Evolutionary conservation across 2,888 invertebrate genomes (phyloP).

Genomic region (Troglohyphantes excavatus): DNA sequence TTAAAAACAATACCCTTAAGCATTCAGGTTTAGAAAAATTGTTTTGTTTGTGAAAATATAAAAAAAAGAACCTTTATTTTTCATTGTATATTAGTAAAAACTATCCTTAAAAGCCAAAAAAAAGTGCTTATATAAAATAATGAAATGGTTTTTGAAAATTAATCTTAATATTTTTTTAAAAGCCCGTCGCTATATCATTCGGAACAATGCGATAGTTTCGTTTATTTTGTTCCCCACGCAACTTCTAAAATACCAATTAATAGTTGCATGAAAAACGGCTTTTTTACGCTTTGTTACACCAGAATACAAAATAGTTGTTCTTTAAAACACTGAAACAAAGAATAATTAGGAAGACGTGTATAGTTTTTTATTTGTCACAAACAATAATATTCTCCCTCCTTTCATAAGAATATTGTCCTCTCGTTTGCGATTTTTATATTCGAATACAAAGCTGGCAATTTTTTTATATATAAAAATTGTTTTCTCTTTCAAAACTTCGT

Average conservation of each 20-base stretch:
- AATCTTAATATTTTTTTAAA: neutral
- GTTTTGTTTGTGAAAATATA: neutral
- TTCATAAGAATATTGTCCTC: neutral
- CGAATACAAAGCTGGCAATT: neutral
- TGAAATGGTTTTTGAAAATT: neutral
- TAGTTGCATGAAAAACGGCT: neutral
- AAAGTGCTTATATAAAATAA: neutral
- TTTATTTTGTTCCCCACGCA: neutral
- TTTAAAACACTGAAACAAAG: slow-evolving; percentile 33
- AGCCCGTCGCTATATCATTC: neutral
- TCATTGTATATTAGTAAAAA: neutral
- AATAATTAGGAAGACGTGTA: neutral
- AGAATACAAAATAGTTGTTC: neutral
- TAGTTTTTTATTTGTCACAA: slow-evolving; percentile 17
- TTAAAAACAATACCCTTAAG: neutral
- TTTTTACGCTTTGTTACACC: slow-evolving; percentile 18
- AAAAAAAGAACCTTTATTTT: neutral
- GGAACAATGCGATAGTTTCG: neutral
- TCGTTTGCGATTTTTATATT: neutral
- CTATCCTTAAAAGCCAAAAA: neutral
- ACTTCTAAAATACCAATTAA: slow-evolving; percentile 17
- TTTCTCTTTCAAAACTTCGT: neutral
- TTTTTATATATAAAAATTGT: no score
- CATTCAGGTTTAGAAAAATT: neutral
- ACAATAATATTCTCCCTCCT: slow-evolving; percentile 15